Percentiles rank a stretch among this genome's conserved stretches.
These are phyloP conservation scores for Metridium senile DNA, from an alignment of 92 coral and sea anemone species.

Conservation along the genomic window DNA sequence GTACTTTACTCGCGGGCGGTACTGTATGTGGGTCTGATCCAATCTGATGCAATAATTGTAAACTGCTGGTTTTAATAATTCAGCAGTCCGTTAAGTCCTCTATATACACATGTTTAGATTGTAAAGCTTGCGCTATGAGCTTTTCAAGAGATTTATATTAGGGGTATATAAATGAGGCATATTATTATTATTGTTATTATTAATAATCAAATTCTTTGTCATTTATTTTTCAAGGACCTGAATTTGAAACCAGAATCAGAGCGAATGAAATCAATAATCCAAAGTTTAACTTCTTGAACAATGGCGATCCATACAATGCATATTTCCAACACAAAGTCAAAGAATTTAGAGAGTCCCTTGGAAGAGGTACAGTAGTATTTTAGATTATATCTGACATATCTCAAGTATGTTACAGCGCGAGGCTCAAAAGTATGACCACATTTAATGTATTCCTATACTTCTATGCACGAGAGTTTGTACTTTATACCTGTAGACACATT, in stretches of 20 bases:
- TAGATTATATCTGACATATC: background rate
- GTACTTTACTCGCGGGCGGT: no score
- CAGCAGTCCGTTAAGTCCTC: background rate
- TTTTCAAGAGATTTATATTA: background rate
- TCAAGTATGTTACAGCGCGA: background rate
- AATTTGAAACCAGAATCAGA: constrained; percentile 93
- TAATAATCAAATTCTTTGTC: background rate
- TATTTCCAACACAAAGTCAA: constrained; percentile 96
- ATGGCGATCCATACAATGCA: constrained; percentile 98
- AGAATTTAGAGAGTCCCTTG: constrained; percentile 92
- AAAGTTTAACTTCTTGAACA: constrained; percentile 93
- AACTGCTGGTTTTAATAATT: no score
- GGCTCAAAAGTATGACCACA: background rate
- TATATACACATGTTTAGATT: background rate
- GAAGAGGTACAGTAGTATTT: constrained; percentile 62
- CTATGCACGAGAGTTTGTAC: no score
- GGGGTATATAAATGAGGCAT: no score
- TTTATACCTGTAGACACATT: no score
- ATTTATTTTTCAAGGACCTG: constrained; percentile 64
- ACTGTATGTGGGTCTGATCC: no score
- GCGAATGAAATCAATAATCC: constrained; percentile 99
- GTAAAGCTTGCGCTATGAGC: background rate
- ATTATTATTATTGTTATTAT: no score
- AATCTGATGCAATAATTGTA: no score
- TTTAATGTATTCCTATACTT: background rate